phyloP scores from a whole-genome alignment of 2,113 vertebrate genomes.

The Corythornis cristatus region DNA sequence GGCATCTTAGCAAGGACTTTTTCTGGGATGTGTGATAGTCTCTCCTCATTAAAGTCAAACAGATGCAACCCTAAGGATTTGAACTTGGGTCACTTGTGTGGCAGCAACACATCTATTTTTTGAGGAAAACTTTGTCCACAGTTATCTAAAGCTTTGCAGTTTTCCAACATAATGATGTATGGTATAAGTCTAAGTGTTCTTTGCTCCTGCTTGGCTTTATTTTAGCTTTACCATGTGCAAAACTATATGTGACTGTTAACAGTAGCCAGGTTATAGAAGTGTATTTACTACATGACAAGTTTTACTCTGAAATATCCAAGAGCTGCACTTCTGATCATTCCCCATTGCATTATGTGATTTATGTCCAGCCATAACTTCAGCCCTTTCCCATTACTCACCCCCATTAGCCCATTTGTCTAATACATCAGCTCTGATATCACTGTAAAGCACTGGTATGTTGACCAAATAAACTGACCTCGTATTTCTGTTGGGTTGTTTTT shows the following conservation, averaged over 20 bases:
- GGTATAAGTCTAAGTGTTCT: not conserved
- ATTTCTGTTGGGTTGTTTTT: constrained; percentile 7
- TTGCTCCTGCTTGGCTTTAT: not conserved
- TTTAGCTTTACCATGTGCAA: not conserved
- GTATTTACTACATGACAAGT: not conserved
- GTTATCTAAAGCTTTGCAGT: not conserved
- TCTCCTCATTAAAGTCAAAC: not conserved
- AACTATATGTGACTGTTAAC: not conserved
- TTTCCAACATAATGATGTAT: not conserved
- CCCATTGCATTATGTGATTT: not conserved
- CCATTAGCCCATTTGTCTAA: not conserved
- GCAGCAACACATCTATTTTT: not conserved
- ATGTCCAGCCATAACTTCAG: not conserved
- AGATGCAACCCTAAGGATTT: not conserved
- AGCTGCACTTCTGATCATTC: not conserved
- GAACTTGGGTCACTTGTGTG: not conserved
- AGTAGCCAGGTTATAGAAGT: not conserved
- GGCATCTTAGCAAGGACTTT: not conserved
- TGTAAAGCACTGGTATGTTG: not conserved
- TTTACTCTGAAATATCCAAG: not conserved
- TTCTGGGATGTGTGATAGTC: not conserved
- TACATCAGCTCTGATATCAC: not conserved
- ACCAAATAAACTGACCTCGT: not conserved
- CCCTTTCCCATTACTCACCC: not conserved
- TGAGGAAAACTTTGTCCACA: not conserved